Evolutionary conservation across 2,888 invertebrate genomes (phyloP), one percentile per base, ranked within the genome.

Genomic region (Panorpa germanica): DNA sequence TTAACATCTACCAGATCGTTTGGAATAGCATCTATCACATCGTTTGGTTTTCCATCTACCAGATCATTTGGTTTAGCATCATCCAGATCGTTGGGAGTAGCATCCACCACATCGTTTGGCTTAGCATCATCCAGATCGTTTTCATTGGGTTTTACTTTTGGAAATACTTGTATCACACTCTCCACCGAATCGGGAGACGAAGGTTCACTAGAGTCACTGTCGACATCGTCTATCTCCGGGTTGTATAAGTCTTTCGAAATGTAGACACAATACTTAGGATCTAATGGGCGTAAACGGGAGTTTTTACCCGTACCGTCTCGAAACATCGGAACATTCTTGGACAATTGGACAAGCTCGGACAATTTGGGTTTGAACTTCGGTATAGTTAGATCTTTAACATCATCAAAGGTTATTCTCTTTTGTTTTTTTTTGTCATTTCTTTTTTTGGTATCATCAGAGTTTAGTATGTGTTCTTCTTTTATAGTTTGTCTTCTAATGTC

Each of bases 171-270:
- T 39, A 83, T 81, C 2, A 85, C 83, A 45, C 82, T 82, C 41
- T 82, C 82, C 3, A 78, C 70, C 3, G 83, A 83, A 47, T 83
- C 83, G 3, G 85, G 83, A 1, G 85, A 83, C 1, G 83, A 83
- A 8, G 55, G 50, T 8, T 82, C 77, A 4, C 77, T 77, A 44
- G 82, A 83, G 48, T 86, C 86, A 44, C 83, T 85, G 48, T 86
- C 86, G 50, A 83, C 65, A 44, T 88, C 86, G 46, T 88, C 86
- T 5, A 77, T 82, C 45, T 83, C 86, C 2, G 86, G 86, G 54
- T 88, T 86, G 45, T 83, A 88, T 4, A 86, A 57, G 45, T 86
- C 86, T n/a, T n/a, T n/a, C n/a, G n/a, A n/a, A n/a, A n/a, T n/a
- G n/a, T 33, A 85, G 51, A 2, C 81, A 74, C 45, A 83, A 61